phyloP scores from a whole-genome alignment of 2,888 invertebrate genomes.

The Patella pellucida region DNA sequence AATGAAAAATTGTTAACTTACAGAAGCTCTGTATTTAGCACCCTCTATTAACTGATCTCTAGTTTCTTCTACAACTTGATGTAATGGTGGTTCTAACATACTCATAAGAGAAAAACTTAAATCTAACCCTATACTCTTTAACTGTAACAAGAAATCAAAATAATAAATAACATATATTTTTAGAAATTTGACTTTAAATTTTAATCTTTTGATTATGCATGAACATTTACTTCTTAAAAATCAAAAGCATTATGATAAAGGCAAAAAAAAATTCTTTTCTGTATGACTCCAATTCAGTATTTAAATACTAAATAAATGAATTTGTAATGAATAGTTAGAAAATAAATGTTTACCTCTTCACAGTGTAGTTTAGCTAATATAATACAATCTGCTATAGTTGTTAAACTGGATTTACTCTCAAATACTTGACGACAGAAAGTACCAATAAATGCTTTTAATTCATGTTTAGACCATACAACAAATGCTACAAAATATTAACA shows the following conservation, averaged over 20 bases:
- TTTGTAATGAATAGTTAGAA: too few relatives aligned
- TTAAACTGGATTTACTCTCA: conserved; percentile 87
- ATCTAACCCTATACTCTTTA: conserved; percentile 84
- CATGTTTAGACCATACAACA: conserved; percentile 87
- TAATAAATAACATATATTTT: background rate
- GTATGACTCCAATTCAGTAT: too few relatives aligned
- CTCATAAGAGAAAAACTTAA: conserved; percentile 92
- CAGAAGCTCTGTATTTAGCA: conserved; percentile 77
- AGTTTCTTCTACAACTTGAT: conserved; percentile 82
- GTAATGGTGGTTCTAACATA: conserved; percentile 83
- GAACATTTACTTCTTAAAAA: background rate
- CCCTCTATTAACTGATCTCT: conserved; percentile 87
- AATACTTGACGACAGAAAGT: conserved; percentile 80
- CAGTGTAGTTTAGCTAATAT: conserved; percentile 84
- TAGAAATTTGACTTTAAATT: background rate
- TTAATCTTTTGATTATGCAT: background rate
- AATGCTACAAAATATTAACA: conserved; percentile 75
- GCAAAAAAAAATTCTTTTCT: too few relatives aligned
- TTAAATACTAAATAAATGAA: too few relatives aligned
- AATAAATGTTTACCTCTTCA: conserved; percentile 73
- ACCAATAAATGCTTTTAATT: conserved; percentile 70
- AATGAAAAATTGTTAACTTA: conserved; percentile 43
- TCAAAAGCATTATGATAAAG: too few relatives aligned
- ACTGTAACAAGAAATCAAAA: conserved; percentile 65
- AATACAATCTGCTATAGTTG: conserved; percentile 88